A percentile compares a stretch with the other conserved stretches of the same genome.
These are phyloP conservation scores for Phaenicophaeus curvirostris DNA, from an alignment of 2,797 vertebrate genomes.

Conservation along the genomic window DNA sequence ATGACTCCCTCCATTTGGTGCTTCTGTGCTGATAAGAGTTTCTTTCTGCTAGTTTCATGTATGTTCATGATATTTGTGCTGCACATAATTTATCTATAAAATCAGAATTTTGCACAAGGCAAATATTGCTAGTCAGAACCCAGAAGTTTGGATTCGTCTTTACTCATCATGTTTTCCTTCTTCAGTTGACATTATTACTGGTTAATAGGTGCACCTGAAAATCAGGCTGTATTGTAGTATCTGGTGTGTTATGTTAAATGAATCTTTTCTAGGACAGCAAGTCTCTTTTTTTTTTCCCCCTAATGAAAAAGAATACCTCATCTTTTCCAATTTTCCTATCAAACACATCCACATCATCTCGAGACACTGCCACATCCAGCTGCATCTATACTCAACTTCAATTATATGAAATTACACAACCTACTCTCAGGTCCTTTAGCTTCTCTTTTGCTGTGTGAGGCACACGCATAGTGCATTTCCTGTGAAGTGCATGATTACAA, in stretches of 20 bases:
- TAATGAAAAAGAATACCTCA: slow-evolving; percentile 77
- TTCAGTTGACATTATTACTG: slow-evolving; percentile 75
- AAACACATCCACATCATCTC: slow-evolving; percentile 73
- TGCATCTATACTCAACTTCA: slow-evolving; percentile 70
- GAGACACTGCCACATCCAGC: slow-evolving; percentile 69
- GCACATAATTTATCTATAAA: slow-evolving; percentile 37
- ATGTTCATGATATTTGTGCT: background rate
- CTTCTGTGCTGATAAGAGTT: background rate
- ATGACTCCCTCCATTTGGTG: background rate
- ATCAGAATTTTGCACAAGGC: slow-evolving; percentile 47
- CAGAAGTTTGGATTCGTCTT: slow-evolving; percentile 64
- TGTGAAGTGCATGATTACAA: slow-evolving; percentile 69
- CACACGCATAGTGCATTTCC: slow-evolving; percentile 54
- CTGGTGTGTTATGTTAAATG: slow-evolving; percentile 71
- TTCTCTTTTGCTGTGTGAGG: slow-evolving; percentile 67
- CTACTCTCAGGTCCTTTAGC: slow-evolving; percentile 71
- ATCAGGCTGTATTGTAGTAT: slow-evolving; percentile 77
- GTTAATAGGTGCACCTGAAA: slow-evolving; percentile 79
- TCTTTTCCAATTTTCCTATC: slow-evolving; percentile 78
- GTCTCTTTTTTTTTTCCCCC: slow-evolving; percentile 45
- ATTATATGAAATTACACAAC: slow-evolving; percentile 73
- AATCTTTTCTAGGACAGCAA: slow-evolving; percentile 70
- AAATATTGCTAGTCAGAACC: slow-evolving; percentile 53
- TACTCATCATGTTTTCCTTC: slow-evolving; percentile 71
- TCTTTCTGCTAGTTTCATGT: slow-evolving; percentile 45